Base-by-base conservation (phyloP, 2,888 invertebrate species). In the Auanema freiburgensis region DNA sequence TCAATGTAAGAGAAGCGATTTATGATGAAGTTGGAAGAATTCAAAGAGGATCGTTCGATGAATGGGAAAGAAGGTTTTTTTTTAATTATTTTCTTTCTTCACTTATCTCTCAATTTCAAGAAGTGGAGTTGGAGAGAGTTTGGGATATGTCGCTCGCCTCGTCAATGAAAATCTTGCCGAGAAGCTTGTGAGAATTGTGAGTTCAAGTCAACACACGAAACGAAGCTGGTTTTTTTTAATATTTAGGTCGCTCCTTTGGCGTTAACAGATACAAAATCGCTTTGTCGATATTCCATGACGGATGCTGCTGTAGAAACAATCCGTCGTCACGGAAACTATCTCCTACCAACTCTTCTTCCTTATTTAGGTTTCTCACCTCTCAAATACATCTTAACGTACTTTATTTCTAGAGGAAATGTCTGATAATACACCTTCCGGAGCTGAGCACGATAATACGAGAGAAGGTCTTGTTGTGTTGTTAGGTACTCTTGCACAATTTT, bases 391-490 rank as follows among this genome's bases (percentile, higher is more conserved):
- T 56, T 57, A 11, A 1, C 21, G 21, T 62, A 68, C 8, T 72
- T 77, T 55, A n/a, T n/a, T n/a, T n/a, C n/a, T n/a, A 65, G 74
- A 74, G 59, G 57, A 65, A 3, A 57, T 72, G 41, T 66, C 69
- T 18, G 72, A 74, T 53, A 60, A 57, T 40, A 72, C 72, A 52
- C 85, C 87, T 14, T 33, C 67, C 0, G 57, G 57, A 10, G 69
- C 57, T 41, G 70, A 64, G 88, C 92, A 89, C 84, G 98, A 98
- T 86, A 90, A 92, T 14, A 92, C 95, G 58, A 89, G 97, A 21
- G 95, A 97, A 85, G 91, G 93, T 67, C 93, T 98, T 59, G 78
- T 98, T 59, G 91, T 98, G 83, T 87, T 98, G 60, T 93, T 98
- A 91, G 98, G 98, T 4, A 93, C 92, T 0, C 87, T 98, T 76